Conservation (phyloP, 2,888 invertebrate genomes). For the Nemapogon koenigi region DNA sequence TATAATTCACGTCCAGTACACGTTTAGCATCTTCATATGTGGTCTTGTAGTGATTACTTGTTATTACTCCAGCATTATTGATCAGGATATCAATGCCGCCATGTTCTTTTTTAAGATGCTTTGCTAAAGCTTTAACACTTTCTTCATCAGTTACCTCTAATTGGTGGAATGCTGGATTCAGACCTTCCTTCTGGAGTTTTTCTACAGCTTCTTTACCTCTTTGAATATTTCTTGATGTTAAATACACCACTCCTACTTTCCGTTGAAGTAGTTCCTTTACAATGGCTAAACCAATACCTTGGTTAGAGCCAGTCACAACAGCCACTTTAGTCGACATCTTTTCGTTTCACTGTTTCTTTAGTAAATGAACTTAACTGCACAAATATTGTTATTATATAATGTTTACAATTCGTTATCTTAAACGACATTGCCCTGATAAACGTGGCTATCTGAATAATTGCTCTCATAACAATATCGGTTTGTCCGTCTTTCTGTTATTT, state of each 20-base stretch:
- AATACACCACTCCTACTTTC: conserved; percentile 67
- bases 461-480: no score
- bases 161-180: conserved; percentile 29
- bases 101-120: conserved; percentile 21
- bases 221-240: conserved; percentile 64
- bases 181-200: conserved; percentile 50
- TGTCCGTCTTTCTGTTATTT: no score
- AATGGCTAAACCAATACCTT: conserved; percentile 70
- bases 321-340: conserved; percentile 27
- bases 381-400: no score
- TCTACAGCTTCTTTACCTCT: conserved; percentile 61
- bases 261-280: conserved; percentile 65
- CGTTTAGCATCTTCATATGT: conserved; percentile 22
- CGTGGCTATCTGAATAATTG: no score
- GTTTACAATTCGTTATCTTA: no score
- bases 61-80: conserved; percentile 24
- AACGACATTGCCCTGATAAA: no score
- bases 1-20: conserved; percentile 23
- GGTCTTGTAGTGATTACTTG: conserved; percentile 16
- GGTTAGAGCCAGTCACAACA: conserved; percentile 69
- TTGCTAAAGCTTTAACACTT: conserved; percentile 21
- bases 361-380: no score
- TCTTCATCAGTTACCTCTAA: conserved; percentile 19
- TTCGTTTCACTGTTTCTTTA: background rate
- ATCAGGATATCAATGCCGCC: conserved; percentile 25